Evolutionary conservation across 2,888 invertebrate species (phyloP).

Genomic region (Polydrusus cervinus): DNA sequence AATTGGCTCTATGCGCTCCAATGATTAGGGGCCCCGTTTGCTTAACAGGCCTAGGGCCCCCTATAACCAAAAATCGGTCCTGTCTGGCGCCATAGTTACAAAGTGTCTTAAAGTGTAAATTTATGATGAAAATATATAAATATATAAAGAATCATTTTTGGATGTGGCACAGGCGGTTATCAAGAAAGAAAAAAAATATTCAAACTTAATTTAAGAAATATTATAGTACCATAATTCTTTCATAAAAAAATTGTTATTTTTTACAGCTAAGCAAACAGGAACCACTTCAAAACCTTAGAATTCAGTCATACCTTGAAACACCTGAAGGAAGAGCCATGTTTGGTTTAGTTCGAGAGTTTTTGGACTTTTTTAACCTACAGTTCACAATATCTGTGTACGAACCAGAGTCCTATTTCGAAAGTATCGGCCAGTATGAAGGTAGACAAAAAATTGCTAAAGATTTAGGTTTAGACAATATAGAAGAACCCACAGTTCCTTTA

Average conservation of each 20-base stretch:
- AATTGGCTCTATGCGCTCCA: no score
- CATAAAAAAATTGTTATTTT: conserved; percentile 47
- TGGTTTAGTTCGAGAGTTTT: conserved; percentile 84
- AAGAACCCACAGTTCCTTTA: conserved; percentile 63
- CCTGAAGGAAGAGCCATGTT: conserved; percentile 77
- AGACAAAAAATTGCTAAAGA: conserved; percentile 68
- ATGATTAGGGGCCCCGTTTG: no score
- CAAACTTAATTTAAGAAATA: no score
- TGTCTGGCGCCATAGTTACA: no score
- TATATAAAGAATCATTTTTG: no score
- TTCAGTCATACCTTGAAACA: conserved; percentile 75
- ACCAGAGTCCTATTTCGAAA: conserved; percentile 83
- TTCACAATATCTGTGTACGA: conserved; percentile 88
- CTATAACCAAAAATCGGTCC: no score
- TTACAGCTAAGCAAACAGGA: conserved; percentile 70
- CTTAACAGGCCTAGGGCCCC: no score
- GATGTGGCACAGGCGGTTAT: no score
- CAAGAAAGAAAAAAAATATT: no score
- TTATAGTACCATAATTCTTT: no score
- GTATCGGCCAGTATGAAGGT: conserved; percentile 77
- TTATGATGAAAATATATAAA: no score
- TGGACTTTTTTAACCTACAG: conserved; percentile 86
- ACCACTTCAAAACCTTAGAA: conserved; percentile 74
- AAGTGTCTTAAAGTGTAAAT: no score
- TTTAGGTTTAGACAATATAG: conserved; percentile 62